Percentiles rank a stretch among this genome's conserved stretches.
Conservation (phyloP, 2,113 vertebrate species). For the Diadophis punctatus region DNA sequence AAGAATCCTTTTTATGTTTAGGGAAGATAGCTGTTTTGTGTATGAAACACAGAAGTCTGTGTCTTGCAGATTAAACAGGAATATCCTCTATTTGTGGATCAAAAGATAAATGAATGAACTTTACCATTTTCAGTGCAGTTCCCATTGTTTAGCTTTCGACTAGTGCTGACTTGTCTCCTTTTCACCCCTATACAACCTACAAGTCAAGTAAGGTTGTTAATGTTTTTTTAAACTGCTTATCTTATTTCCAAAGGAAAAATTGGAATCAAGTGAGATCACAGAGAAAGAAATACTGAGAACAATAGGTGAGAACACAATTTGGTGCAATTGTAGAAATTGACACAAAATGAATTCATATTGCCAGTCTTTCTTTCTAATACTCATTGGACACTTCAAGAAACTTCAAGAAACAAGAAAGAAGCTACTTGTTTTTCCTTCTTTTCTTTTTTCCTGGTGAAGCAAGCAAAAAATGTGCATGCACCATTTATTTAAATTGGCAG, state of each 20-base stretch:
- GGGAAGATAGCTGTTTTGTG: conserved; percentile 46
- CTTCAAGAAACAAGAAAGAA: neutral
- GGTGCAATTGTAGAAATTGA: neutral
- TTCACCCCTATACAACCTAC: neutral
- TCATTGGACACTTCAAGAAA: neutral
- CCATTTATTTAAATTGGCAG: neutral
- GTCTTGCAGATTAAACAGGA: conserved; percentile 54
- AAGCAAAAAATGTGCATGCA: neutral
- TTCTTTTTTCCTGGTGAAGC: neutral
- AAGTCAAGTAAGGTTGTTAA: neutral
- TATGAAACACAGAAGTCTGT: conserved; percentile 44
- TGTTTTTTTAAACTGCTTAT: neutral
- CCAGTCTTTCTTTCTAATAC: neutral
- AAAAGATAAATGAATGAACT: conserved; percentile 49
- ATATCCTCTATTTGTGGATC: conserved; percentile 52
- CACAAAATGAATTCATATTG: neutral
- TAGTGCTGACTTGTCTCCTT: neutral
- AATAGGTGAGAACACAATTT: neutral
- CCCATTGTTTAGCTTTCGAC: conserved; percentile 33
- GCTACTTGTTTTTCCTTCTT: neutral
- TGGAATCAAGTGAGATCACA: neutral
- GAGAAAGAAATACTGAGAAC: neutral
- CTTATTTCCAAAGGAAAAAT: neutral
- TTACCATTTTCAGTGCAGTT: conserved; percentile 25
- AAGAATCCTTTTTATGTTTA: conserved; percentile 6